Percentiles rank a stretch among this genome's conserved stretches.
These are phyloP conservation scores for Polydrusus tereticollis DNA, from an alignment of 2,888 invertebrate genomes.

Conservation along the genomic window DNA sequence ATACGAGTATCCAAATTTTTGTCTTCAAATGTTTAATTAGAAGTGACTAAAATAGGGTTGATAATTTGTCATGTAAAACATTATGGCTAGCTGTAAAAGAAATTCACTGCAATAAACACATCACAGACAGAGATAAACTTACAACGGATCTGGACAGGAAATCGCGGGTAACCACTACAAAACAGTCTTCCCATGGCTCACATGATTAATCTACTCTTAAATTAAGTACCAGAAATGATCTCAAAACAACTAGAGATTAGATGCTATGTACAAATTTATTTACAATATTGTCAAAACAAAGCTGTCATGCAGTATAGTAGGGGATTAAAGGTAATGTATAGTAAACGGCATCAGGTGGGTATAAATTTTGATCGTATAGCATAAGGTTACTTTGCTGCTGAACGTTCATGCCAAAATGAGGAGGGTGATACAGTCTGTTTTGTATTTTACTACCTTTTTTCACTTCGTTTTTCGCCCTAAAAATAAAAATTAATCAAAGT, in stretches of 20 bases:
- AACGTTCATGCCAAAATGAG: slow-evolving; percentile 16
- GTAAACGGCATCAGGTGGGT: not conserved
- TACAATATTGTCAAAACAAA: slow-evolving; percentile 19
- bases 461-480: slow-evolving; percentile 28
- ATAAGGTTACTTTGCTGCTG: slow-evolving; percentile 10
- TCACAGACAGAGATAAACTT: slow-evolving; percentile 9
- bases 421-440: slow-evolving; percentile 16
- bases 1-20: too few species aligned
- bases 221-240: not conserved
- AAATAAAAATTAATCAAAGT: slow-evolving; percentile 30
- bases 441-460: slow-evolving; percentile 33
- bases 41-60: too few species aligned
- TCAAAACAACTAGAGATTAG: slow-evolving; percentile 8
- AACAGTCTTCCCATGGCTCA: slow-evolving; percentile 12
- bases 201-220: not conserved
- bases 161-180: not conserved
- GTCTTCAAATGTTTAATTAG: too few species aligned
- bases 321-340: slow-evolving; percentile 1
- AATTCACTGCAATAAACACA: slow-evolving; percentile 2
- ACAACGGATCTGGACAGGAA: not conserved
- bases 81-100: too few species aligned
- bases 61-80: too few species aligned
- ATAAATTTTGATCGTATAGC: slow-evolving; percentile 20
- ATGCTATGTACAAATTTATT: slow-evolving; percentile 18
- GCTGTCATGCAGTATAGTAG: slow-evolving; percentile 25